Base-by-base conservation (phyloP, 92 coral and sea anemone genomes). In the Pocillopora grandis region DNA sequence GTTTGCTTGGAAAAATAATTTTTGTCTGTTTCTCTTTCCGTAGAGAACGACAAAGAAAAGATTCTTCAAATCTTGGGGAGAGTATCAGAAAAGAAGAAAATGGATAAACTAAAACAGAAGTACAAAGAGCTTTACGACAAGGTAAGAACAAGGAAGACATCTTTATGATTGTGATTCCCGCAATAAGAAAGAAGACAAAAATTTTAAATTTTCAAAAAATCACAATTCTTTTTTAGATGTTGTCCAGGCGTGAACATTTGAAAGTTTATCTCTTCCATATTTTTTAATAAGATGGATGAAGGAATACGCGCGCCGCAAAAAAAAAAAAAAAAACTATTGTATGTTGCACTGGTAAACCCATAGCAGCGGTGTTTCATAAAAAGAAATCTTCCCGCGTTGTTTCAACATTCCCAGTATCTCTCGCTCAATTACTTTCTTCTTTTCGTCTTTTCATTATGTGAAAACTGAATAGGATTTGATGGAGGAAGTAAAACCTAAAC, bases 41-140 rank as follows among this genome's bases (percentile, higher is more conserved):
- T 23, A 96, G 98, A 92, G 27, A 87, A 90, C 23, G 90, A 94
- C 88, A 96, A 90, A 70, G 92, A 73, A 12, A 92, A 78, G 66
- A 91, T 94, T 58, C 75, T 94, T 74, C 93, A 92, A 66, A 85
- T 96, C 36, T 75, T 94, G 58, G 98, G 94, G 21, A 92, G 93
- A 76, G 90, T 91, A 19, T 83, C 98, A 23, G 97, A 96, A 78
- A 90, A 82, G 84, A 90, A 90, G 73, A 91, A 93, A 77, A 70
- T 91, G 58, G 87, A 93, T 58, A 84, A 81, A 52, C 71, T 93
- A 15, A 64, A 89, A 67, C 81, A 80, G 62, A 93, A 93, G 19
- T 93, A 93, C 89, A 91, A 93, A 66, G 95, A 93, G 31, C 73
- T 91, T 66, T 89, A 93, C 75, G 81, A 87, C 36, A 89, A 89